Percentiles rank a stretch among this genome's conserved stretches.
Evolutionary conservation across 1,140 invertebrate genomes (phyloP).

Genomic region (Caenorhabditis briggsae): DNA sequence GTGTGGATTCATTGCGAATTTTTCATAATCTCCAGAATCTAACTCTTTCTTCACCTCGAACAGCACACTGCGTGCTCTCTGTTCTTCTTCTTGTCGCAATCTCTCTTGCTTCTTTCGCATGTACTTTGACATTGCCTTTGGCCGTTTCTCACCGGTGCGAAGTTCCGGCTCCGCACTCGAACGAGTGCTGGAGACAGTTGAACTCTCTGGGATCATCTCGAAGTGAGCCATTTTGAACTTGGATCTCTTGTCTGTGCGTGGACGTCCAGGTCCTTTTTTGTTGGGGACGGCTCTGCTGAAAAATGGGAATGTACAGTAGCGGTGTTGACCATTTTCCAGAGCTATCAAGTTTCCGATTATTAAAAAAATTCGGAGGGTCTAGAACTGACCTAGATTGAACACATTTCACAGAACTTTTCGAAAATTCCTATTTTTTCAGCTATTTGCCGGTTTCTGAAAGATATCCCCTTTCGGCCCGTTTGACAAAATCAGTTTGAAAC

Average conservation of each 20-base stretch:
- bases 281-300: background rate
- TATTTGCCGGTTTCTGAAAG: too few relatives aligned
- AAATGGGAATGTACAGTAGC: background rate
- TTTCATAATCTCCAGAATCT: slow-evolving; percentile 5
- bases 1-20: background rate
- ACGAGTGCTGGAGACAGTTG: background rate
- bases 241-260: background rate
- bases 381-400: too few relatives aligned
- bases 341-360: too few relatives aligned
- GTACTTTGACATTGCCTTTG: slow-evolving; percentile 23
- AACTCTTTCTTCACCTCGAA: slow-evolving; percentile 32
- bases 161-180: background rate
- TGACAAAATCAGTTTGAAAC: too few relatives aligned
- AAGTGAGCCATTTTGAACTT: background rate
- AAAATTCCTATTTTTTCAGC: too few relatives aligned
- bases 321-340: too few relatives aligned
- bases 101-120: slow-evolving; percentile 40
- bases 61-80: background rate
- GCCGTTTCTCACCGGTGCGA: background rate
- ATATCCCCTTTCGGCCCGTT: too few relatives aligned
- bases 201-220: background rate
- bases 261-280: slow-evolving; percentile 7
- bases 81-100: background rate
- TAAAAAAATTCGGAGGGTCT: too few relatives aligned
- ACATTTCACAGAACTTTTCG: too few relatives aligned